Evolutionary conservation across 2,888 invertebrate species (phyloP).

Genomic region (Volucella bombylans): DNA sequence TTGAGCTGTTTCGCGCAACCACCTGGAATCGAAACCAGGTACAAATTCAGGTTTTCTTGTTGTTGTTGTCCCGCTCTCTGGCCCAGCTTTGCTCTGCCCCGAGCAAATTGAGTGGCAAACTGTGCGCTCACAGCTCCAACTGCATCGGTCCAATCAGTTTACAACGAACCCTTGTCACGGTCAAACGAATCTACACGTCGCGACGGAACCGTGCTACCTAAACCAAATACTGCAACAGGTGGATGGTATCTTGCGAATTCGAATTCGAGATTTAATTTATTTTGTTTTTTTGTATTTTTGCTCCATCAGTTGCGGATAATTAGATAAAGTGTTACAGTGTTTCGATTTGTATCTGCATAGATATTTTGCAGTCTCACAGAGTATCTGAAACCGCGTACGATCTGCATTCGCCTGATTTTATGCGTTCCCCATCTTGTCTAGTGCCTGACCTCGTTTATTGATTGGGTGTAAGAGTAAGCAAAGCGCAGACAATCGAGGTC

Average conservation of each 20-base stretch:
- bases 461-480: conserved; percentile 50
- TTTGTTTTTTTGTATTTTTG: not conserved
- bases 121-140: conserved; percentile 45
- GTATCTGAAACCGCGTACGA: conserved; percentile 23
- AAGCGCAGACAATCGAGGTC: conserved; percentile 70
- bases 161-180: conserved; percentile 71
- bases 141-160: conserved; percentile 64
- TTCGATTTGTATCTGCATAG: not conserved
- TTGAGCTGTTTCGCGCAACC: conserved; percentile 46
- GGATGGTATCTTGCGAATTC: conserved; percentile 46
- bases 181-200: conserved; percentile 71
- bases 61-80: conserved; percentile 31
- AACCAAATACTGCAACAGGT: conserved; percentile 58
- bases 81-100: not conserved
- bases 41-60: conserved; percentile 52
- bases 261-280: not conserved
- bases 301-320: conserved; percentile 14
- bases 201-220: conserved; percentile 58
- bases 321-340: conserved; percentile 8
- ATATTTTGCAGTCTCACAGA: conserved; percentile 16
- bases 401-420: not conserved
- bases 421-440: conserved; percentile 22
- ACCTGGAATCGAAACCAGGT: conserved; percentile 59
- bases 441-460: conserved; percentile 61
- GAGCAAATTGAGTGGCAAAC: not conserved